Evolutionary conservation across 2,797 vertebrate genomes (phyloP), one percentile per base, ranked within the genome.

Genomic region (Erethizon dorsatum): DNA sequence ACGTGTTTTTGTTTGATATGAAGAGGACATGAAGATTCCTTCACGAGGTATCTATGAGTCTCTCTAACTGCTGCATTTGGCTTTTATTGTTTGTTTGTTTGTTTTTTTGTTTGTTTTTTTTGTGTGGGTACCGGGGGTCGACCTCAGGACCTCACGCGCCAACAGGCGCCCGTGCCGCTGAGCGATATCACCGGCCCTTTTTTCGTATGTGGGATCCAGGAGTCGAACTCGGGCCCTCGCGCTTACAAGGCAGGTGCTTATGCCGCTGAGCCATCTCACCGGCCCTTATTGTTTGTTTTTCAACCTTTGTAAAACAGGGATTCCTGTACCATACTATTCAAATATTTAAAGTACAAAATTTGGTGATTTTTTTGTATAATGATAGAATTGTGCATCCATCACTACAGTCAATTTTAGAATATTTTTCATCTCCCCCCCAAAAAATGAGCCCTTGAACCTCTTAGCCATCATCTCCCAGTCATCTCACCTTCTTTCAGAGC

Each of bases 391-490:
- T 18, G 15, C 33, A n/a, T n/a, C 33, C 15, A 67, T n/a, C 7
- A 18, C 33, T 67, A 67, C 33, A n/a, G 33, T 18, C 13, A 67
- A n/a, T 67, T n/a, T 67, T n/a, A 67, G 65, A n/a, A 18, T n/a
- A 67, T 18, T n/a, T n/a, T n/a, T n/a, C 52, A 10, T 2, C 15
- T 1, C 13, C 4, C 15, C 33, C 33, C 2, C 65, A 2, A 17
- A n/a, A 67, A 67, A n/a, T 67, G 65, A 67, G 17, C 65, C 3
- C 65, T 67, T n/a, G 65, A 18, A 8, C n/a, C 63, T 67, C 28
- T n/a, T 67, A n/a, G 65, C 33, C 15, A 3, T 67, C 65, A n/a
- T 17, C 33, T 14, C 63, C 4, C 31, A 15, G 9, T 33, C 63
- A 33, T 33, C 63, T 67, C 63, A 67, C 14, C 5, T 33, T n/a